Evolutionary conservation across 64 coral and sea anemone genomes (phyloP).

Genomic region (Trachythela sp.): DNA sequence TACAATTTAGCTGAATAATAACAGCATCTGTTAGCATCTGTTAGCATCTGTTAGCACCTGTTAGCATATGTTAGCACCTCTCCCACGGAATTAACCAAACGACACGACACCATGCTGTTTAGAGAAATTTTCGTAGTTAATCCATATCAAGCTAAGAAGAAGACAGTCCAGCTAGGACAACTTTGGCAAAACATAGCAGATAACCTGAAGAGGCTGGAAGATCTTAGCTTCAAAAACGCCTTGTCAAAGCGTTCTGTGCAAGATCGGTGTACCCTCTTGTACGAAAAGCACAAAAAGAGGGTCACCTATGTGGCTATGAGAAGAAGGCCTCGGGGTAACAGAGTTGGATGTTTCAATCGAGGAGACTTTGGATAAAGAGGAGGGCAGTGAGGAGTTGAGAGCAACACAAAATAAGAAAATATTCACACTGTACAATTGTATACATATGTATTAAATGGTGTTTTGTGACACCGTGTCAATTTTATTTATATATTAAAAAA

Average conservation of each 20-base stretch:
- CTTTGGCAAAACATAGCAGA: conserved; percentile 44
- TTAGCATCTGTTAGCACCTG: too few relatives aligned
- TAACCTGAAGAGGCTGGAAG: conserved; percentile 32
- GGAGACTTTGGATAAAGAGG: conserved; percentile 9
- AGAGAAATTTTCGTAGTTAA: conserved; percentile 43
- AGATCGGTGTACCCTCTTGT: conserved; percentile 39
- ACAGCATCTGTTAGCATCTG: neutral
- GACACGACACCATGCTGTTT: conserved; percentile 24
- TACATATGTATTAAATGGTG: too few relatives aligned
- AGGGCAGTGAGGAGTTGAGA: conserved; percentile 30
- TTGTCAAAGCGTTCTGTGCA: conserved; percentile 25
- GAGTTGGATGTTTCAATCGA: conserved; percentile 46
- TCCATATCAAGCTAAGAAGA: conserved; percentile 44
- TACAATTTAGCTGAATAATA: neutral
- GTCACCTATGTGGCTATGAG: conserved; percentile 27
- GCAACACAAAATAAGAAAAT: neutral
- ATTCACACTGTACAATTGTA: neutral
- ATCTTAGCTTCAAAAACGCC: conserved; percentile 26
- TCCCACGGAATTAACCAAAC: conserved; percentile 24
- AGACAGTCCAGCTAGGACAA: conserved; percentile 39
- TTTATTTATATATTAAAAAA: too few relatives aligned
- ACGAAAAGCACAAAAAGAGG: conserved; percentile 36
- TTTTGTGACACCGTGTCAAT: too few relatives aligned
- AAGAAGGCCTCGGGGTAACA: conserved; percentile 32
- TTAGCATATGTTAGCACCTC: too few relatives aligned